Percentiles rank a stretch among this genome's conserved stretches.
These are phyloP conservation scores for Magallana nippona DNA, from an alignment of 2,888 invertebrate species.

Conservation along the genomic window DNA sequence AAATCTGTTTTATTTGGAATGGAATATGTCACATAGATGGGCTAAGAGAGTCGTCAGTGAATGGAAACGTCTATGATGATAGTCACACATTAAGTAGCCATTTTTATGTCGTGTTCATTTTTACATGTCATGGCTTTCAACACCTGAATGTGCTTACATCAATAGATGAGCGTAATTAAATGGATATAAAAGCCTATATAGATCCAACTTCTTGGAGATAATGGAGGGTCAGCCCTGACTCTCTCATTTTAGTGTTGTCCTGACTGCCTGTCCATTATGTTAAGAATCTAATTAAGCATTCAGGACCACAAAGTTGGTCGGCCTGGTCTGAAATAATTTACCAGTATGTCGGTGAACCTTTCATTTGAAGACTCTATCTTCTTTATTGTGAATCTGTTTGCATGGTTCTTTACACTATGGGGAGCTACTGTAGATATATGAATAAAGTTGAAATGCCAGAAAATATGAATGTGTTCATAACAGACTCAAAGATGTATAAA, in stretches of 20 bases:
- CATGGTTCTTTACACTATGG: no score
- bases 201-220: background rate
- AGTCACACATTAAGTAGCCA: background rate
- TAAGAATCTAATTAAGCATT: background rate
- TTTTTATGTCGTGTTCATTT: conserved; percentile 14
- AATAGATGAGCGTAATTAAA: conserved; percentile 20
- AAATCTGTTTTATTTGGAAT: no score
- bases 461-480: no score
- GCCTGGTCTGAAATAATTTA: background rate
- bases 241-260: background rate
- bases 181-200: conserved; percentile 12
- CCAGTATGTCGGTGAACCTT: no score
- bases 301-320: background rate
- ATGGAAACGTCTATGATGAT: background rate
- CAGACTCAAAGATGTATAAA: no score
- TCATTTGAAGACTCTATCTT: no score
- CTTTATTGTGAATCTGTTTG: no score
- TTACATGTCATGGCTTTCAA: conserved; percentile 22
- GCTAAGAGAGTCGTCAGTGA: background rate
- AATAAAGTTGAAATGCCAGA: no score
- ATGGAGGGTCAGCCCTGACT: background rate
- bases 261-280: background rate
- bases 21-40: no score
- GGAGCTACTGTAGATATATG: no score
- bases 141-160: conserved; percentile 33